Percentiles rank a stretch among this genome's conserved stretches.
Conservation (phyloP, 2,797 vertebrate species). For the Neosalanx taihuensis region DNA sequence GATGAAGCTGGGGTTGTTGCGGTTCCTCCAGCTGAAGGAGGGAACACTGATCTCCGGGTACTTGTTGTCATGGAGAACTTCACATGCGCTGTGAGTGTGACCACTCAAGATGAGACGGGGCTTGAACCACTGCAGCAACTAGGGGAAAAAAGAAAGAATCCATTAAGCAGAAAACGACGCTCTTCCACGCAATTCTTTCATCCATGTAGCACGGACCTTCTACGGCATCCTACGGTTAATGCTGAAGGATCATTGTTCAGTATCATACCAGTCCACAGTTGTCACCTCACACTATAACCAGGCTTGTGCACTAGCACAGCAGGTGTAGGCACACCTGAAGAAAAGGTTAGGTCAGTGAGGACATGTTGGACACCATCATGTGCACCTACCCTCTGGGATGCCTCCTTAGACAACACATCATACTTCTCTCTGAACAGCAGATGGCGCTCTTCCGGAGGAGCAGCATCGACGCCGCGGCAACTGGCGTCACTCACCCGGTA, state of each 20-base stretch:
- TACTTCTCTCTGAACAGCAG: constrained; percentile 86
- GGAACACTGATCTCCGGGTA: constrained; percentile 89
- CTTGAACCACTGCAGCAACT: constrained; percentile 93
- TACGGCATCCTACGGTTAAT: too few relatives aligned
- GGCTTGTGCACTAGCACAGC: background rate
- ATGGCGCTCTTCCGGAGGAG: constrained; percentile 78
- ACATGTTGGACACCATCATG: background rate
- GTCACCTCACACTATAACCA: too few relatives aligned
- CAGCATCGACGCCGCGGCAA: constrained; percentile 85
- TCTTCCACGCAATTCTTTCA: background rate
- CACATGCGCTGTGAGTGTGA: constrained; percentile 92
- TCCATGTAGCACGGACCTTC: background rate
- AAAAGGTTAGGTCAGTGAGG: background rate
- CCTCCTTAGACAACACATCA: constrained; percentile 86
- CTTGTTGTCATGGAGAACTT: constrained; percentile 81
- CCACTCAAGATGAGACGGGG: constrained; percentile 92
- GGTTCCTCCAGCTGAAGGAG: constrained; percentile 97
- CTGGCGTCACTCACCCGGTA: constrained; percentile 84
- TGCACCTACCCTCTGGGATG: constrained; percentile 80
- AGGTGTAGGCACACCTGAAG: background rate
- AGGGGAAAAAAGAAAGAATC: background rate
- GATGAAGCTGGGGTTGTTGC: constrained; percentile 96
- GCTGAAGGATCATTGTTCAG: too few relatives aligned
- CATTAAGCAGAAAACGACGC: background rate
- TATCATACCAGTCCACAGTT: too few relatives aligned